Conservation (phyloP, 2,797 vertebrate genomes). For the Setipinna tenuifilis region DNA sequence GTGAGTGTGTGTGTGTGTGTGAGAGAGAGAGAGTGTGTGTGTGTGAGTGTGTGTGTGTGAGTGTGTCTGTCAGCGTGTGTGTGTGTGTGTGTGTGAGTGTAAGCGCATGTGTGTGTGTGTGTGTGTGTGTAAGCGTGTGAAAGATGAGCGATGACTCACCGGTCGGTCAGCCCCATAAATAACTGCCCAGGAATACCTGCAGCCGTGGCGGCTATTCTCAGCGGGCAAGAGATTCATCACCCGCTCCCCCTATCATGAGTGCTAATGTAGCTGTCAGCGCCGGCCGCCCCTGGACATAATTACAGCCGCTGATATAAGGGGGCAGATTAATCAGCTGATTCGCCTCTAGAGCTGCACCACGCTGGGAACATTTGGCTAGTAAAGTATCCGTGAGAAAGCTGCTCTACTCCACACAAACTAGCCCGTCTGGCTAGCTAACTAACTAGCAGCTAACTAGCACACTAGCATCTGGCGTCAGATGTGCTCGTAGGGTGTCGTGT, state of each 20-base stretch:
- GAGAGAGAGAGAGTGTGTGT: no score
- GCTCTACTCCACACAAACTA: neutral
- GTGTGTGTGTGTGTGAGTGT: slow-evolving; percentile 33
- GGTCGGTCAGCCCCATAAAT: slow-evolving; percentile 18
- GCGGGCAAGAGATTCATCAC: slow-evolving; percentile 6
- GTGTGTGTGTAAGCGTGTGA: neutral
- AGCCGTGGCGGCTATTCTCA: slow-evolving; percentile 1
- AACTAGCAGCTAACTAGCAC: no score
- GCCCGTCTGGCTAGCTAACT: no score
- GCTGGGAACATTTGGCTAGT: neutral
- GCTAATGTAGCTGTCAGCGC: slow-evolving; percentile 2
- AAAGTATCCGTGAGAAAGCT: neutral
- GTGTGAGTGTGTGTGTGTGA: slow-evolving; percentile 28
- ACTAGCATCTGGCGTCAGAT: neutral
- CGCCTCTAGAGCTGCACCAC: neutral
- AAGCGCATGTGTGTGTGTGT: neutral
- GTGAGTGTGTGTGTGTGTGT: slow-evolving; percentile 20
- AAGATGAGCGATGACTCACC: slow-evolving; percentile 2
- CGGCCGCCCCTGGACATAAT: neutral
- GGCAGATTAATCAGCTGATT: neutral
- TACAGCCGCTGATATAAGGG: neutral
- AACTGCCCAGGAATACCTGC: slow-evolving; percentile 19
- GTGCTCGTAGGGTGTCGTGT: neutral
- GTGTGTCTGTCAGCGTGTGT: slow-evolving; percentile 27
- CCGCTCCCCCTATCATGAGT: neutral